A percentile compares a stretch with the other conserved stretches of the same genome.
These are phyloP conservation scores for Saccopteryx leptura DNA, from an alignment of 2,113 vertebrate species.

Conservation along the genomic window DNA sequence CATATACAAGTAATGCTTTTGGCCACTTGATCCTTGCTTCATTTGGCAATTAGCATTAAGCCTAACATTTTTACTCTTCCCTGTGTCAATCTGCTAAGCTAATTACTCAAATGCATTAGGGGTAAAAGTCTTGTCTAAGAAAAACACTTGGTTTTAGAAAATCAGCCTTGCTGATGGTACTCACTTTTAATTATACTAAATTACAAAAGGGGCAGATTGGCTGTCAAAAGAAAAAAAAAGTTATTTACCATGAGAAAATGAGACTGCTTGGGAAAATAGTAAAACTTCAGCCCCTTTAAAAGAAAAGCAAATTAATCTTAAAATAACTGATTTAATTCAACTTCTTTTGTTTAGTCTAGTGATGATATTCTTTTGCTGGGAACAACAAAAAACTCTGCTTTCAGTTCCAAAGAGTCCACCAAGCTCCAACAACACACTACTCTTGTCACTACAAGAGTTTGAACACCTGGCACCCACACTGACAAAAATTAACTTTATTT, in stretches of 20 bases:
- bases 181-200: conserved; percentile 45
- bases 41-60: conserved; percentile 30
- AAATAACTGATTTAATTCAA: conserved; percentile 51
- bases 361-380: not conserved
- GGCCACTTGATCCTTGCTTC: not conserved
- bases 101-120: conserved; percentile 38
- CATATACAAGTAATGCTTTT: not conserved
- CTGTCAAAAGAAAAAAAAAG: conserved; percentile 19
- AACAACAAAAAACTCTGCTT: conserved; percentile 12
- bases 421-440: not conserved
- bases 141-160: conserved; percentile 59
- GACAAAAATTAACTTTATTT: conserved; percentile 55
- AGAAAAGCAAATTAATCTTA: conserved; percentile 59
- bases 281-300: conserved; percentile 8
- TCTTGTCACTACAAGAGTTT: not conserved
- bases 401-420: conserved; percentile 37
- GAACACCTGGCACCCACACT: not conserved
- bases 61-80: not conserved
- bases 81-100: conserved; percentile 9
- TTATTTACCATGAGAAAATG: not conserved
- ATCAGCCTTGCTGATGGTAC: not conserved
- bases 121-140: conserved; percentile 42
- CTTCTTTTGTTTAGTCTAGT: not conserved
- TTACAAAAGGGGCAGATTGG: not conserved
- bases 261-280: not conserved